A percentile compares a stretch with the other conserved stretches of the same genome.
These are phyloP conservation scores for Diadophis punctatus DNA, from an alignment of 2,113 vertebrate species.

Conservation along the genomic window DNA sequence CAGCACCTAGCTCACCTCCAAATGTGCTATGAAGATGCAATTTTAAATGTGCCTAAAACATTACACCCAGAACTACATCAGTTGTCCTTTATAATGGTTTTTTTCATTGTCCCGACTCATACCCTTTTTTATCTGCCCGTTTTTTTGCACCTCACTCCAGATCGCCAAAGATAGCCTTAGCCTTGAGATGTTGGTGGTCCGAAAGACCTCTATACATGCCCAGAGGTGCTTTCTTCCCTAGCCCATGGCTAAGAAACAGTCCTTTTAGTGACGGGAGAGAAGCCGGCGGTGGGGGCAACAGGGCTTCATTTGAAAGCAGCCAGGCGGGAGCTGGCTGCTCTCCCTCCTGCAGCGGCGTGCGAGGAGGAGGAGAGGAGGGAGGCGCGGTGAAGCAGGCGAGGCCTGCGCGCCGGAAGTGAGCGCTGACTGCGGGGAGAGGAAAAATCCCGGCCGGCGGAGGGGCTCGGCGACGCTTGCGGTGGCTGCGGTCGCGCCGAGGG, in stretches of 20 bases:
- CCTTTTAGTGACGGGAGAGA: not conserved
- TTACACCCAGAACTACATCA: not conserved
- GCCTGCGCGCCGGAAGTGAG: conserved; percentile 51
- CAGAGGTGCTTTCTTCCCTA: not conserved
- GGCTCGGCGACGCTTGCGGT: not conserved
- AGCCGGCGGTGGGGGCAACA: not conserved
- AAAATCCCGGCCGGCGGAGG: not conserved
- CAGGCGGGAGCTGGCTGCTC: not conserved
- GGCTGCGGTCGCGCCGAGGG: not conserved
- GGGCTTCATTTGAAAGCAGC: not conserved
- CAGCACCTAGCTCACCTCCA: not conserved
- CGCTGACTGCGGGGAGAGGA: not conserved
- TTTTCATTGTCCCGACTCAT: not conserved
- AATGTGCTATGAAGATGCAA: not conserved
- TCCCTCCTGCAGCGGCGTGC: not conserved
- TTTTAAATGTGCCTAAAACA: not conserved
- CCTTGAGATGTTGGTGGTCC: not conserved
- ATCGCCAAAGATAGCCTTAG: not conserved
- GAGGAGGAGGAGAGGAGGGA: not conserved
- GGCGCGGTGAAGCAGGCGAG: conserved; percentile 19
- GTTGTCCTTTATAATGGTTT: not conserved
- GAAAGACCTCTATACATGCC: not conserved
- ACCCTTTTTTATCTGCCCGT: not conserved
- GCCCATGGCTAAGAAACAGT: not conserved
- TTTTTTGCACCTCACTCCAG: not conserved